Evolutionary conservation across 1,140 invertebrate species (phyloP).

Genomic region (Adelges cooleyi): DNA sequence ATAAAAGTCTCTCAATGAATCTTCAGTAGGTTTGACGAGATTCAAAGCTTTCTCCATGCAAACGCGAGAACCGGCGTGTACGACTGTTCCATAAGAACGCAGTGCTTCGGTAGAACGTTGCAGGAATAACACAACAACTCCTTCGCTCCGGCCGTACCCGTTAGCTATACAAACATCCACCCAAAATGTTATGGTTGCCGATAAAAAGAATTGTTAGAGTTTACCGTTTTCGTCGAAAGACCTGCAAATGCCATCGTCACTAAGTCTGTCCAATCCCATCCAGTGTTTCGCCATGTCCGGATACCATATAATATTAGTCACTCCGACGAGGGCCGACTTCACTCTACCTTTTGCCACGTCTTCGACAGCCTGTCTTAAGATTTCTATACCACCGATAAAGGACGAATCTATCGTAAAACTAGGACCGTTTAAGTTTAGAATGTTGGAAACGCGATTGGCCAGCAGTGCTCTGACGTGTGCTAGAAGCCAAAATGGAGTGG

Average conservation of each 20-base stretch:
- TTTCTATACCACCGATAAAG: constrained; percentile 56
- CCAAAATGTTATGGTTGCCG: not conserved
- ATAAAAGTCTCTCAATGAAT: constrained; percentile 27
- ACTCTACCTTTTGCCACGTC: constrained; percentile 51
- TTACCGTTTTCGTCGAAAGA: constrained; percentile 56
- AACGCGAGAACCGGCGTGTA: constrained; percentile 45
- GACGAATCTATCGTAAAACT: constrained; percentile 59
- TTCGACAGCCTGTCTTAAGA: constrained; percentile 49
- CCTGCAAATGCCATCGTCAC: constrained; percentile 53
- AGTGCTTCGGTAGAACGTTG: constrained; percentile 44
- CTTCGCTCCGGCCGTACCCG: constrained; percentile 54
- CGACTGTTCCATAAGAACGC: constrained; percentile 47
- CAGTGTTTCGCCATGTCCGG: constrained; percentile 52
- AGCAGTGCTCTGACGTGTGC: constrained; percentile 55
- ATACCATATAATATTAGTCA: constrained; percentile 50
- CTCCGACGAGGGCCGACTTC: constrained; percentile 58
- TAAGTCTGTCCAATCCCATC: constrained; percentile 47
- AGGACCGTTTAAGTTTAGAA: constrained; percentile 40
- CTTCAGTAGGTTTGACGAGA: constrained; percentile 19
- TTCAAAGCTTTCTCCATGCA: constrained; percentile 47
- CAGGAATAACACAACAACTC: constrained; percentile 47
- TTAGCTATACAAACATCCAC: constrained; percentile 40
- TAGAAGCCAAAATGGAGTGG: constrained; percentile 48
- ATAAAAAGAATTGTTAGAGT: not conserved
- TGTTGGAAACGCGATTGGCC: constrained; percentile 45